Evolutionary conservation across 2,888 invertebrate genomes (phyloP).

Genomic region (Galerucella calmariensis): DNA sequence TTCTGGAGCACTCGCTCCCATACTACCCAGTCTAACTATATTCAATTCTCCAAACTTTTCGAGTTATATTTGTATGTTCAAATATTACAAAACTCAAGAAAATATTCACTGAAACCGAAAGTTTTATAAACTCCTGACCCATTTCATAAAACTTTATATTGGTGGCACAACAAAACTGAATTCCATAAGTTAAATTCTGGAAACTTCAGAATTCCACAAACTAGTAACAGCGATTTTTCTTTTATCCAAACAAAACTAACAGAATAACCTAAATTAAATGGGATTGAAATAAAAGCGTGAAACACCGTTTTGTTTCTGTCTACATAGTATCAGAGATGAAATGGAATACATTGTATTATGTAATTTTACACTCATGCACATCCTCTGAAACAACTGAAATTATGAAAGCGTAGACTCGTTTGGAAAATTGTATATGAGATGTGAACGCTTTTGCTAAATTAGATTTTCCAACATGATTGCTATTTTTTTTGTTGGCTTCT

Average conservation of each 20-base stretch:
- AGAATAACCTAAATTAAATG: slow-evolving; percentile 26
- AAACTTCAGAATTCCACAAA: slow-evolving; percentile 18
- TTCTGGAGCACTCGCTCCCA: too few relatives aligned
- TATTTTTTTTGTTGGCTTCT: not conserved
- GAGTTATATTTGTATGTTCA: too few relatives aligned
- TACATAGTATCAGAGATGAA: slow-evolving; percentile 15
- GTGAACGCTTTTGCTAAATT: slow-evolving; percentile 27
- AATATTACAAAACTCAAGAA: not conserved
- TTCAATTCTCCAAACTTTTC: too few relatives aligned
- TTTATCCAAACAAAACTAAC: slow-evolving; percentile 6
- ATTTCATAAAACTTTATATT: slow-evolving; percentile 20
- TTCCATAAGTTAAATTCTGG: slow-evolving; percentile 10
- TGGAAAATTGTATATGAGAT: slow-evolving; percentile 20
- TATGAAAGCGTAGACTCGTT: slow-evolving; percentile 25
- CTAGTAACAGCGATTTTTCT: slow-evolving; percentile 9
- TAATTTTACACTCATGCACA: slow-evolving; percentile 30
- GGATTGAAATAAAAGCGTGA: slow-evolving; percentile 12
- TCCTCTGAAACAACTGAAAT: slow-evolving; percentile 30
- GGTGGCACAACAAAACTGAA: not conserved
- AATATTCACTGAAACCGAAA: slow-evolving; percentile 5
- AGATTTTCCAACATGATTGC: slow-evolving; percentile 12
- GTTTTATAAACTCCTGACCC: slow-evolving; percentile 14
- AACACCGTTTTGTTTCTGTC: slow-evolving; percentile 23
- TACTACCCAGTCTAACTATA: too few relatives aligned
- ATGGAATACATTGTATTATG: slow-evolving; percentile 31